phyloP scores from a whole-genome alignment of 2,797 vertebrate genomes.

The Propithecus deckenii region DNA sequence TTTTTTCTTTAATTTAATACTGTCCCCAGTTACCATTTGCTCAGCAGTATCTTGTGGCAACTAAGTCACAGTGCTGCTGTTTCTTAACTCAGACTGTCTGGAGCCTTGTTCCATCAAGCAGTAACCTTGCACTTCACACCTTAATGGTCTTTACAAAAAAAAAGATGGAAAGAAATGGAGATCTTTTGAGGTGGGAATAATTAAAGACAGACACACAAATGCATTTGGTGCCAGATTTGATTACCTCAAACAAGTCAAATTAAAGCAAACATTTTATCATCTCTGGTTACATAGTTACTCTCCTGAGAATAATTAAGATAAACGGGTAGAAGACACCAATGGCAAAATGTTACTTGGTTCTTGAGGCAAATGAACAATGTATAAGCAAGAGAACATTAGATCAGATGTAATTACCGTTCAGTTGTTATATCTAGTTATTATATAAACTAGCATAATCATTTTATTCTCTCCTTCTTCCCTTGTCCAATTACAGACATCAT shows the following conservation, averaged over 20 bases:
- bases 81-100: conserved; percentile 87
- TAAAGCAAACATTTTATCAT: conserved; percentile 85
- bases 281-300: conserved; percentile 80
- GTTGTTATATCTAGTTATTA: neutral
- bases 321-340: conserved; percentile 74
- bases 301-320: conserved; percentile 74
- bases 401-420: neutral
- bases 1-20: conserved; percentile 25
- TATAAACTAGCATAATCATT: neutral
- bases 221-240: conserved; percentile 86
- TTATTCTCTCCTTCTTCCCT: neutral
- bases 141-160: conserved; percentile 83
- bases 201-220: conserved; percentile 85
- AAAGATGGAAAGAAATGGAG: conserved; percentile 77
- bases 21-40: conserved; percentile 81
- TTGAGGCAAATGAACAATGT: neutral
- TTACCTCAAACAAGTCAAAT: conserved; percentile 87
- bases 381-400: neutral
- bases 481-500: neutral
- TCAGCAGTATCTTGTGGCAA: conserved; percentile 82
- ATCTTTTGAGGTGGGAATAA: conserved; percentile 82
- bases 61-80: conserved; percentile 74
- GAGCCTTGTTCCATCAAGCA: conserved; percentile 85
- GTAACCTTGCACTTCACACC: conserved; percentile 86
- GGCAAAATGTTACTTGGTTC: conserved; percentile 31